These are phyloP conservation scores for Brachionichthys hirsutus DNA, from an alignment of 2,113 vertebrate genomes.

Conservation along the genomic window DNA sequence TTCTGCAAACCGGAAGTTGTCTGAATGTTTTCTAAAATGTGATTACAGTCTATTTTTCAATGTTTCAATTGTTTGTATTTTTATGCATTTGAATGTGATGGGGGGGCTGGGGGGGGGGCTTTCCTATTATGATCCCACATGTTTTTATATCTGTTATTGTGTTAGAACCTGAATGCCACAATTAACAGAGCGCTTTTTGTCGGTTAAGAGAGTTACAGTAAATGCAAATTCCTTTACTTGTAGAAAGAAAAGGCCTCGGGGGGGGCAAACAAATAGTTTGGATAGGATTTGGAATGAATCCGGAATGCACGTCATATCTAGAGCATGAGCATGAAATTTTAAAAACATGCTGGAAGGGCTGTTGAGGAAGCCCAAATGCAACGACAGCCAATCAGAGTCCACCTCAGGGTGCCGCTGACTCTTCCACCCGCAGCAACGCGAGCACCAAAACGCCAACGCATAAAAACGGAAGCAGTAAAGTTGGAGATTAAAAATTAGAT, in stretches of 20 bases:
- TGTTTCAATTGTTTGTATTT: background rate
- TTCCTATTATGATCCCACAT: background rate
- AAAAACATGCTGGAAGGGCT: too few relatives aligned
- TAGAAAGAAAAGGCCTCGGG: background rate
- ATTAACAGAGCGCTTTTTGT: background rate
- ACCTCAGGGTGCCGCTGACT: too few relatives aligned
- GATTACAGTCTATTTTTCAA: slow-evolving; percentile 6
- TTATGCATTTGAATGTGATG: background rate
- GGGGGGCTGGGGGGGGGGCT: too few relatives aligned
- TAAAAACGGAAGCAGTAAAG: too few relatives aligned
- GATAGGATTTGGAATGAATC: background rate
- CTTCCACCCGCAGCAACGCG: too few relatives aligned
- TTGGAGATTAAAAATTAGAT: too few relatives aligned
- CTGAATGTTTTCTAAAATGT: slow-evolving; percentile 25
- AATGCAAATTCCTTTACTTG: background rate
- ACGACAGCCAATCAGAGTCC: too few relatives aligned
- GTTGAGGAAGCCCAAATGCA: too few relatives aligned
- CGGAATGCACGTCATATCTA: background rate
- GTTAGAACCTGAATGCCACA: background rate
- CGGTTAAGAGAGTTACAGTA: background rate
- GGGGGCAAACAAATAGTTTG: background rate
- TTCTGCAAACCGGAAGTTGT: slow-evolving; percentile 11
- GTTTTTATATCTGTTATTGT: background rate
- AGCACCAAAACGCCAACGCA: too few relatives aligned
- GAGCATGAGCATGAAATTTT: background rate